phyloP scores from a whole-genome alignment of 1,140 invertebrate species.

The Eumeta japonica region DNA sequence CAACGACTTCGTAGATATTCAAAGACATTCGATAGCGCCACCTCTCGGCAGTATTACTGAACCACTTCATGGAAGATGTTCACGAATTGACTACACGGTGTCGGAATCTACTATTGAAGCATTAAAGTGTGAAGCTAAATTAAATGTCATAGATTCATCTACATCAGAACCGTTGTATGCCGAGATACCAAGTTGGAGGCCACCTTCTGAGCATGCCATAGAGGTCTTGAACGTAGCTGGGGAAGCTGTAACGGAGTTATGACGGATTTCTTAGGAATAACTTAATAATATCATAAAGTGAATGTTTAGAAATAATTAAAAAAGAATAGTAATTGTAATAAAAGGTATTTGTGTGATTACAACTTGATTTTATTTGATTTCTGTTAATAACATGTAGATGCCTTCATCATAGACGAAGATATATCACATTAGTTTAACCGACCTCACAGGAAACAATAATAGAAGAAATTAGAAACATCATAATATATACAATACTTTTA shows the following conservation, averaged over 20 bases:
- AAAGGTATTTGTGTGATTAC: too few species aligned
- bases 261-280: too few species aligned
- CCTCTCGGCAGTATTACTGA: conserved; percentile 29
- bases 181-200: conserved; percentile 51
- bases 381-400: too few species aligned
- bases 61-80: conserved; percentile 24
- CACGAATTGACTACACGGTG: conserved; percentile 27
- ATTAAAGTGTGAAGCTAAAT: conserved; percentile 42
- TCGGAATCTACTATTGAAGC: conserved; percentile 47
- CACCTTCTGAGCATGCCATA: conserved; percentile 39
- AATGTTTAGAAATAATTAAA: too few species aligned
- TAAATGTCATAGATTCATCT: conserved; percentile 36
- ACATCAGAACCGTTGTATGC: conserved; percentile 51
- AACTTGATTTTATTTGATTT: too few species aligned
- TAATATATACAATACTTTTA: too few species aligned
- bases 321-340: too few species aligned
- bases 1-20: conserved; percentile 27
- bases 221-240: conserved; percentile 43
- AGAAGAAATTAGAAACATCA: too few species aligned
- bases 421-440: too few species aligned
- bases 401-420: too few species aligned
- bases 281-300: too few species aligned
- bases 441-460: too few species aligned
- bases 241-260: conserved; percentile 56
- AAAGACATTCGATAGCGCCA: conserved; percentile 29